Evolutionary conservation across 2,113 vertebrate genomes (phyloP).

Genomic region (Pycnonotus jocosus): DNA sequence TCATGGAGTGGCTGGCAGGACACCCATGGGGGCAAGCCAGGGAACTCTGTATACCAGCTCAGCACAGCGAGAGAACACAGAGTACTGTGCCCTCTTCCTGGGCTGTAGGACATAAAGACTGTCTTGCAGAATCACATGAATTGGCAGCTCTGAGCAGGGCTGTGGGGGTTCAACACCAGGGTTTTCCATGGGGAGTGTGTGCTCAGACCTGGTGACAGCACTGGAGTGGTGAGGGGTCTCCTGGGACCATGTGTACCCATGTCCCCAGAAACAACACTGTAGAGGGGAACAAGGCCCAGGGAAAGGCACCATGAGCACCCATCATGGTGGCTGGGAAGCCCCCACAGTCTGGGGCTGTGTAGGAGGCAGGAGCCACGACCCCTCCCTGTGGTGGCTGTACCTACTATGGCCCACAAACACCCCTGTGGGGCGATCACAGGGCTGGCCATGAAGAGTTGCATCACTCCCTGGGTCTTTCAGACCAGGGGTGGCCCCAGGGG

Average conservation of each 20-base stretch:
- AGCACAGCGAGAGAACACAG: background rate
- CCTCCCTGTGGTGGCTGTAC: background rate
- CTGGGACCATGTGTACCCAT: rapidly evolving
- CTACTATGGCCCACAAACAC: background rate
- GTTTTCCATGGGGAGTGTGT: background rate
- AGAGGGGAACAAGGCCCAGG: background rate
- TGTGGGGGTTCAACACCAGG: no score
- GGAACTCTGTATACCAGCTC: background rate
- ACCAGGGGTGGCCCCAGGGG: background rate
- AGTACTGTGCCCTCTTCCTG: background rate
- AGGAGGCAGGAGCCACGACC: background rate
- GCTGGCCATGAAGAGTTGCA: rapidly evolving
- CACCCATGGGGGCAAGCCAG: background rate
- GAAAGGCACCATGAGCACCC: background rate
- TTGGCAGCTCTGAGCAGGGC: background rate
- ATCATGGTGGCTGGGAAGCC: background rate
- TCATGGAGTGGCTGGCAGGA: rapidly evolving
- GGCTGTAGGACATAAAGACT: background rate
- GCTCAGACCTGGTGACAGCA: background rate
- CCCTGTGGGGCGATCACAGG: no score
- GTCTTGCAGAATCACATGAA: background rate
- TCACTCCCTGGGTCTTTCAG: background rate
- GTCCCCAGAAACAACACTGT: background rate
- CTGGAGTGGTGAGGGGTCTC: rapidly evolving
- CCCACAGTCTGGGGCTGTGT: rapidly evolving